Conservation (phyloP, 2,797 vertebrate genomes). For the Eutrigla gurnardus region DNA sequence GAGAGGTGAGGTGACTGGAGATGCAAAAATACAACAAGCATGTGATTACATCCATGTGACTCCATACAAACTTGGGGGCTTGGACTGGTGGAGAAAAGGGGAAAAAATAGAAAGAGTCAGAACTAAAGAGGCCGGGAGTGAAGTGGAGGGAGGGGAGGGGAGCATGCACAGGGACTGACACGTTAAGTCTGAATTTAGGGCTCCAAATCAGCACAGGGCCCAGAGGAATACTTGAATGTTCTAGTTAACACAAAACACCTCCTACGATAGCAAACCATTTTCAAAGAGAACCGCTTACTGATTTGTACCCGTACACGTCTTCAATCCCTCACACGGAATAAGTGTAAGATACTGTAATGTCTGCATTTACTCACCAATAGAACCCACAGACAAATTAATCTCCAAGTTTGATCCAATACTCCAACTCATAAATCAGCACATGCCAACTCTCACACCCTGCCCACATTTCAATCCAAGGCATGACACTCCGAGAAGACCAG, state of each 20-base stretch:
- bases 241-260: constrained; percentile 69
- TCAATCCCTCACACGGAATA: constrained; percentile 8
- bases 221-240: constrained; percentile 74
- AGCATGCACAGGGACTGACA: constrained; percentile 61
- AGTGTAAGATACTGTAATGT: constrained; percentile 13
- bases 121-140: neutral
- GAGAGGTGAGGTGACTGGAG: constrained; percentile 53
- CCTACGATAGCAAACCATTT: constrained; percentile 46
- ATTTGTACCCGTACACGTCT: constrained; percentile 44
- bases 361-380: neutral
- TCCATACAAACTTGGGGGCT: constrained; percentile 17
- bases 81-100: constrained; percentile 3
- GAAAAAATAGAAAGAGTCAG: neutral
- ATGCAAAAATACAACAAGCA: constrained; percentile 54
- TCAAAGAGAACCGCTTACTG: constrained; percentile 38
- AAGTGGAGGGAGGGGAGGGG: constrained; percentile 9
- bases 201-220: constrained; percentile 81
- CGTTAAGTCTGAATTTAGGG: constrained; percentile 77
- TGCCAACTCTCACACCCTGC: neutral
- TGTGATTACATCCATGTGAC: constrained; percentile 56
- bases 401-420: constrained; percentile 14
- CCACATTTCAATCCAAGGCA: neutral
- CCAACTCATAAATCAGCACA: constrained; percentile 14
- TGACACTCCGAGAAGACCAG: constrained; percentile 2
- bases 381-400: constrained; percentile 4